Base-by-base conservation (phyloP, 2,797 vertebrate species). In the Tauraco hartlaubi region DNA sequence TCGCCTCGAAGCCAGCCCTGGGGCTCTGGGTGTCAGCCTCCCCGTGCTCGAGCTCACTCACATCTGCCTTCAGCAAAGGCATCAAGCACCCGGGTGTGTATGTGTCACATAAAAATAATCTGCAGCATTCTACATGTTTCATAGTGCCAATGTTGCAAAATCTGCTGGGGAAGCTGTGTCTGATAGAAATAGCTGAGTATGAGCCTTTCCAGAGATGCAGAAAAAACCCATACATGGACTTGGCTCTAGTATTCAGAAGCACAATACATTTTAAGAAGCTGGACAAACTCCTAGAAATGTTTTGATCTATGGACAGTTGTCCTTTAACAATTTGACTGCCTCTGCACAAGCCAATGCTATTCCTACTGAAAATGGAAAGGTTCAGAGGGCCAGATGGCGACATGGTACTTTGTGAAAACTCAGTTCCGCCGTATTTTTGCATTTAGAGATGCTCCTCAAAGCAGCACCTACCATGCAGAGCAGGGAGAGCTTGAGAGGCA, bases 21-120 rank as follows among this genome's bases (percentile, higher is more conserved):
- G 33, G 43, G 79, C 98, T 96, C 77, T 69, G 93, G 97, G 77
- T 94, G 97, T 91, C 95, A 93, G 86, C 58, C 29, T 95, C 67
- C 79, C 85, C 41, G 8, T 55, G 2, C 31, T 12, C 6, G 2
- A 12, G 8, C 37, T 11, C 8, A 3, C 5, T 5, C 73, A 28
- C 39, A 9, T 35, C 67, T 3, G 20, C 54, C 1, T 5, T 28
- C 55, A 3, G 15, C 62, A 1, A 5, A 5, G 46, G 41, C 71
- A 8, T 20, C 26, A 3, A 10, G 25, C 69, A 12, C 22, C 11
- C 2, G 11, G 43, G 23, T 18, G 3, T 3, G 6, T 22, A 11
- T 4, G 7, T 39, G 25, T 23, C 55, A 29, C 35, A 2, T 1
- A 39, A 35, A 56, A 66, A 51, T 17, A 11, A 15, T 1, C 58